Conservation (phyloP, 2,888 invertebrate genomes). For the Cerastis leucographa region DNA sequence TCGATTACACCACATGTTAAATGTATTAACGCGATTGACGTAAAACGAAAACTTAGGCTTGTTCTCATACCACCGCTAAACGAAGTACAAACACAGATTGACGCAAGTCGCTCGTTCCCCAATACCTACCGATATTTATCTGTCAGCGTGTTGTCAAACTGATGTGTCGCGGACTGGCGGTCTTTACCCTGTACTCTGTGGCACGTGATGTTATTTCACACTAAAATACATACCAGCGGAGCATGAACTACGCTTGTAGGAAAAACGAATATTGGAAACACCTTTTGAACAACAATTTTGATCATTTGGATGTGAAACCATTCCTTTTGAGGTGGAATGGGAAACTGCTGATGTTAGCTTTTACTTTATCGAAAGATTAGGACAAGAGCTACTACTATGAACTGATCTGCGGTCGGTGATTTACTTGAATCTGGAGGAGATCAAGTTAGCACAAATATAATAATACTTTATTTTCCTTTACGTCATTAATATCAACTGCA, state of each 20-base stretch:
- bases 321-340: not conserved
- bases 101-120: slow-evolving; percentile 78
- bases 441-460: not conserved
- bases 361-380: not conserved
- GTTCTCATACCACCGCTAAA: slow-evolving; percentile 82
- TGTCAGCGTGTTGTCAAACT: slow-evolving; percentile 67
- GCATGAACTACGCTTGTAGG: slow-evolving; percentile 14
- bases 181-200: slow-evolving; percentile 64
- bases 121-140: slow-evolving; percentile 63
- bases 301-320: not conserved
- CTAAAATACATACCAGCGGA: slow-evolving; percentile 56
- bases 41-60: slow-evolving; percentile 77
- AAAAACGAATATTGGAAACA: not conserved
- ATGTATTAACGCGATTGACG: slow-evolving; percentile 79
- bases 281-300: slow-evolving; percentile 10
- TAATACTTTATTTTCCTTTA: not conserved
- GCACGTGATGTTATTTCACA: slow-evolving; percentile 60
- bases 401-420: not conserved
- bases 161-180: slow-evolving; percentile 65
- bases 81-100: slow-evolving; percentile 78
- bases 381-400: not conserved
- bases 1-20: slow-evolving; percentile 73
- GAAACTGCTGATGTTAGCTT: not conserved
- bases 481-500: not conserved
- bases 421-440: not conserved